A percentile compares a stretch with the other conserved stretches of the same genome.
Conservation (phyloP, 1,140 invertebrate genomes). For the Caerostris extrusa region DNA sequence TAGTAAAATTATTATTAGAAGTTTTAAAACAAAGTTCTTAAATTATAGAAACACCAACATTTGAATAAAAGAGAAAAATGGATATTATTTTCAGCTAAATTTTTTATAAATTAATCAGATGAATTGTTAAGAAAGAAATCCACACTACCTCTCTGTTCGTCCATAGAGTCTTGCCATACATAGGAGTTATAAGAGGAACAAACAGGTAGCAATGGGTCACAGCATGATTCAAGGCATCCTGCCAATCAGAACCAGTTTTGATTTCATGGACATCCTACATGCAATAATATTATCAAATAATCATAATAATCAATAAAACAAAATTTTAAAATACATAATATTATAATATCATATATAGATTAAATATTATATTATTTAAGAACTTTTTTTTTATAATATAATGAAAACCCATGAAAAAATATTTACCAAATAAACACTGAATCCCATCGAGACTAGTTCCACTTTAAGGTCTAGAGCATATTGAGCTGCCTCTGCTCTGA, state of each 20-base stretch:
- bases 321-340: neutral
- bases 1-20: too few species aligned
- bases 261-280: constrained; percentile 83
- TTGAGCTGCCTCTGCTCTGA: constrained; percentile 81
- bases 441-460: constrained; percentile 80
- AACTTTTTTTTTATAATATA: neutral
- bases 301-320: neutral
- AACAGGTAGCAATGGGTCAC: constrained; percentile 83
- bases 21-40: too few species aligned
- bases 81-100: neutral
- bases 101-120: neutral
- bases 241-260: constrained; percentile 82
- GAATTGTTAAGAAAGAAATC: constrained; percentile 16
- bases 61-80: neutral
- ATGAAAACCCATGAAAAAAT: neutral
- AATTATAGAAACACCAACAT: neutral
- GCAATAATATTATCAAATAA: constrained; percentile 64
- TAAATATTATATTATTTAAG: neutral
- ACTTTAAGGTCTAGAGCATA: constrained; percentile 82
- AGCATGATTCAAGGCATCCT: constrained; percentile 83
- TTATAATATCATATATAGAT: neutral
- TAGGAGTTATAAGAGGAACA: constrained; percentile 82
- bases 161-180: constrained; percentile 83
- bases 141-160: constrained; percentile 82
- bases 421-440: constrained; percentile 82